Evolutionary conservation across 1,140 invertebrate species (phyloP), one percentile per base, ranked within the genome.

Genomic region (Polypedilum pembai): DNA sequence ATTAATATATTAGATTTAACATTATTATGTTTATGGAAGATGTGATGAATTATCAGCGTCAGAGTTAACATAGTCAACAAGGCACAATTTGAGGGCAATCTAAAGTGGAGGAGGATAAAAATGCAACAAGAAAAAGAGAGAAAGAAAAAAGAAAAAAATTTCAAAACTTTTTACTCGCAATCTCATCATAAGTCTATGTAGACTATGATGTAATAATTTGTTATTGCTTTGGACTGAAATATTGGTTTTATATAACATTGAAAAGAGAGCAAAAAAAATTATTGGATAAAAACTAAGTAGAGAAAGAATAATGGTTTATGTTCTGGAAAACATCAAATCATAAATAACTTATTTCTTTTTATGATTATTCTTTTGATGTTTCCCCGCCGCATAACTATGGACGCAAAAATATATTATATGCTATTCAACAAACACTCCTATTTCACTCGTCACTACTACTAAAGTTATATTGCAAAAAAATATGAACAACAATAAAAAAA

Each of bases 31-130:
- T 20, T 18, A 21, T 20, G 20, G 65, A 69, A 69, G 65, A 69
- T 69, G 17, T 69, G n/a, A 18, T 20, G 65, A 69, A 18, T 21
- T 69, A 69, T 69, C 65, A 69, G 17, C 15, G 65, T 69, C 65
- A 69, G 17, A 18, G 17, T 21, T 69, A 69, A 20, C 20, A 69
- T 69, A 7, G n/a, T 56, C 45, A 56, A 56, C 45, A 69, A 69
- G 65, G 65, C 65, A 69, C 65, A 69, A 18, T 8, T 18, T 18
- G 17, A 18, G 65, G 65, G 65, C 17, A 69, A 20, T 69, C 65
- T 69, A 69, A 3, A 69, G 8, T 69, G 20, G 17, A 18, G 65
- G 18, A 21, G 20, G 45, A 56, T 56, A 56, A 56, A 15, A 69
- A 56, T 56, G 45, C 45, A 56, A 69, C 18, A 69, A 18, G n/a